phyloP scores from a whole-genome alignment of 2,797 vertebrate genomes.

The Decapterus maruadsi region DNA sequence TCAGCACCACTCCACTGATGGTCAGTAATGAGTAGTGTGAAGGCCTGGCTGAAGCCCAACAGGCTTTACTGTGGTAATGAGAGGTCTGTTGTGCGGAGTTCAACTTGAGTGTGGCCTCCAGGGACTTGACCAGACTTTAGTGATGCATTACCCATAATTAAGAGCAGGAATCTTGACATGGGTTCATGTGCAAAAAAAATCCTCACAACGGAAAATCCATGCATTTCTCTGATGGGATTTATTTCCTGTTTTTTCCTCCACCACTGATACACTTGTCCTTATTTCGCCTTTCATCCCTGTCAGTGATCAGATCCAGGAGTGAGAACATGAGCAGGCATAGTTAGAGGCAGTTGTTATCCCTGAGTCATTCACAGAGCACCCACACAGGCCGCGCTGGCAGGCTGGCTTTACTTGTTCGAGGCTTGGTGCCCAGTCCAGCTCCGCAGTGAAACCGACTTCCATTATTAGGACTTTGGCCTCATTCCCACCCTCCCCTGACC shows the following conservation, averaged over 20 bases:
- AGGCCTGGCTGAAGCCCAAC: conserved; percentile 57
- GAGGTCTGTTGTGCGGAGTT: conserved; percentile 66
- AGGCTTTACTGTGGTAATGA: conserved; percentile 66
- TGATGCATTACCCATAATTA: conserved; percentile 71
- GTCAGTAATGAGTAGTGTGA: conserved; percentile 78
- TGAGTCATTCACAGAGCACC: conserved; percentile 47
- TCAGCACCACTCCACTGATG: conserved; percentile 63
- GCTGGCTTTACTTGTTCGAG: conserved; percentile 49
- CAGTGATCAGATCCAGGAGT: conserved; percentile 54
- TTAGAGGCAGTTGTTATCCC: conserved; percentile 55
- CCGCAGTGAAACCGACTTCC: conserved; percentile 43
- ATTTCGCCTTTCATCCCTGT: conserved; percentile 12
- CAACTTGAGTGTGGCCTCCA: conserved; percentile 38
- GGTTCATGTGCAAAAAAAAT: conserved; percentile 29
- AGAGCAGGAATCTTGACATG: conserved; percentile 48
- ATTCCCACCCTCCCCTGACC: conserved; percentile 60
- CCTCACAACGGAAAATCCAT: conserved; percentile 22
- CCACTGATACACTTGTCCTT: conserved; percentile 17
- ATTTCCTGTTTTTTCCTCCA: conserved; percentile 36
- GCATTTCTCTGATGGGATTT: conserved; percentile 24
- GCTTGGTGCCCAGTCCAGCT: conserved; percentile 44
- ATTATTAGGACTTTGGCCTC: conserved; percentile 56
- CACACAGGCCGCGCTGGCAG: conserved; percentile 55
- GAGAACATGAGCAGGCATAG: conserved; percentile 45
- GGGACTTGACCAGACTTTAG: conserved; percentile 62